Conservation (phyloP, 2,797 vertebrate species). For the Borostomias antarcticus region DNA sequence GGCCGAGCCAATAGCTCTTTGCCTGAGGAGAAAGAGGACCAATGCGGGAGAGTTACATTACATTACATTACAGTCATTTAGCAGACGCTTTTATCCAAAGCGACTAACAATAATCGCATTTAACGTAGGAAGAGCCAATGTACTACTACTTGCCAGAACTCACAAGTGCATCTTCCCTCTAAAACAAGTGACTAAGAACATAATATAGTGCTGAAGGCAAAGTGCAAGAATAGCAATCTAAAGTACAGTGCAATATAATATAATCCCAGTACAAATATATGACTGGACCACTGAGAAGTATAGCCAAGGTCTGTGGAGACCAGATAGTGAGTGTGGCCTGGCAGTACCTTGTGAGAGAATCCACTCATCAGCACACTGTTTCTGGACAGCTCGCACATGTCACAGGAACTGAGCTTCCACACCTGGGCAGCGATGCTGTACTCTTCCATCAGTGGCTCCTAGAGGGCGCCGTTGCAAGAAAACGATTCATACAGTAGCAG, state of each 20-base stretch:
- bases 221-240: too few relatives aligned
- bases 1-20: constrained; percentile 94
- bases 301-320: not conserved
- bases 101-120: too few relatives aligned
- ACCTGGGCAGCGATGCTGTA: constrained; percentile 98
- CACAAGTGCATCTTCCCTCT: too few relatives aligned
- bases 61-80: too few relatives aligned
- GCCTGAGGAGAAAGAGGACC: constrained; percentile 69
- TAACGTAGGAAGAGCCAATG: too few relatives aligned
- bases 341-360: constrained; percentile 89
- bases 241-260: too few relatives aligned
- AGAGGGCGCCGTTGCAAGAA: not conserved
- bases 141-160: too few relatives aligned
- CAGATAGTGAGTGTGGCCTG: not conserved
- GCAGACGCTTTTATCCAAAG: too few relatives aligned
- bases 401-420: constrained; percentile 98
- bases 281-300: not conserved
- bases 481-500: not conserved
- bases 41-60: too few relatives aligned
- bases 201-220: too few relatives aligned
- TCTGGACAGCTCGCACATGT: constrained; percentile 96
- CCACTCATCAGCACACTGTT: constrained; percentile 98
- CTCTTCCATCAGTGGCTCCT: constrained; percentile 97
- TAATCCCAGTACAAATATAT: too few relatives aligned
- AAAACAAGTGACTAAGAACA: too few relatives aligned